Evolutionary conservation across 2,797 vertebrate genomes (phyloP).

Genomic region (Denticeps clupeoides): DNA sequence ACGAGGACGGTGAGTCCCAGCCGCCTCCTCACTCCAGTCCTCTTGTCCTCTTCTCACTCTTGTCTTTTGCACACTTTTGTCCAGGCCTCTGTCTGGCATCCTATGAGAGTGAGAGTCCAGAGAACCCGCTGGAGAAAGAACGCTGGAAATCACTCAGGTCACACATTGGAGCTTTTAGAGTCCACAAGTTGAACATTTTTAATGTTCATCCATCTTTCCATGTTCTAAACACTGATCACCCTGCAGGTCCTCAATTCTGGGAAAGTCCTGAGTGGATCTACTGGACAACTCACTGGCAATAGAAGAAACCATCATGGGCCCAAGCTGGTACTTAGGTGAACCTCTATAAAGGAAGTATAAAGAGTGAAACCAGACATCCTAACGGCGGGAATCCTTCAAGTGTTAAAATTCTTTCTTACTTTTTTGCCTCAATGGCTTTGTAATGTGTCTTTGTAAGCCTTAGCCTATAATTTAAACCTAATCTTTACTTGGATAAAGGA

Average conservation of each 20-base stretch:
- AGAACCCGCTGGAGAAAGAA: conserved; percentile 93
- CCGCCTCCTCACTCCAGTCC: background rate
- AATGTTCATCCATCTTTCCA: background rate
- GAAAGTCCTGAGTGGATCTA: conserved; percentile 75
- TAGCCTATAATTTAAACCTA: background rate
- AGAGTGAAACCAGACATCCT: conserved; percentile 13
- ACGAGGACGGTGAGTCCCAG: conserved; percentile 71
- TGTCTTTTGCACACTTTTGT: background rate
- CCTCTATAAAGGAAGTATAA: conserved; percentile 39
- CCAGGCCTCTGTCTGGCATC: conserved; percentile 86
- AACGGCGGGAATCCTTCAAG: background rate
- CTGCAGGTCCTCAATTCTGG: conserved; percentile 78
- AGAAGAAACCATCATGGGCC: conserved; percentile 70
- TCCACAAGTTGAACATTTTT: too few relatives aligned
- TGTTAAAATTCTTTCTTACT: background rate
- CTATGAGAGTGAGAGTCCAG: conserved; percentile 90
- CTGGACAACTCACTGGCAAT: conserved; percentile 59
- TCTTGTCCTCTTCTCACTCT: background rate
- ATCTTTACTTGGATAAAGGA: background rate
- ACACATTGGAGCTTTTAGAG: too few relatives aligned
- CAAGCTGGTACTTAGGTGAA: conserved; percentile 69
- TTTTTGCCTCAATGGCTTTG: background rate
- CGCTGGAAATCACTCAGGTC: conserved; percentile 88
- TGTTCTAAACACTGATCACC: too few relatives aligned
- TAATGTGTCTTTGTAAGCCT: too few relatives aligned